Base-by-base conservation (phyloP, 2,888 invertebrate genomes). In the Mycogona germanica region DNA sequence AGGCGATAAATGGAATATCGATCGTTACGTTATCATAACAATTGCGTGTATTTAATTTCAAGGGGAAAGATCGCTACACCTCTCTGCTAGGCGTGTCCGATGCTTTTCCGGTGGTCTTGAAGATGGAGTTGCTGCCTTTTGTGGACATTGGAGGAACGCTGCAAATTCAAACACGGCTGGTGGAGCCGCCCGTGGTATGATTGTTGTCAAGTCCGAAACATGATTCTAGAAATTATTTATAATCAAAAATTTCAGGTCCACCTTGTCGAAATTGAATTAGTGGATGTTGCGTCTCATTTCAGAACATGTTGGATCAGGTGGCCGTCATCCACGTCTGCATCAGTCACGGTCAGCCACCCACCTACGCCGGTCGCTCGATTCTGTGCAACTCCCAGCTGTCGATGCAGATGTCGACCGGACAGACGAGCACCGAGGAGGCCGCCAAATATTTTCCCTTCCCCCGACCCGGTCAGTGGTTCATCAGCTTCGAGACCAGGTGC, bases 81-180 rank as follows among this genome's bases (percentile, higher is more conserved):
- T 69, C 73, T 2, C 73, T 72, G 72, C 57, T 73, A 29, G 65
- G 69, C 35, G 60, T 74, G 32, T 67, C 67, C 2, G 71, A 72
- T 57, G 55, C 59, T 17, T 63, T 62, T 53, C 71, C 70, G 14
- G 65, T 71, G 29, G 64, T 71, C 38, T 64, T 66, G 2, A 69
- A 70, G 50, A 70, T 73, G 60, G 66, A 72, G 56, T 64, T 73
- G 58, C 59, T 72, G 35, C 71, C 72, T 9, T 67, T 71, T 54
- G 64, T 72, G 28, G 74, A 74, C 56, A 70, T 73, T 56, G 74
- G 74, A 23, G 74, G 74, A 35, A 73, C 72, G 3, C 65, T 75
- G 2, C 69, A 69, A 48, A 68, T 74, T 55, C 64, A 63, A 35
- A 61, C 69, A 47, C 67, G 67, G 59, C 62, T 73, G 40, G 66